These are phyloP conservation scores for Falco biarmicus DNA, from an alignment of 2,797 vertebrate genomes.

Conservation along the genomic window DNA sequence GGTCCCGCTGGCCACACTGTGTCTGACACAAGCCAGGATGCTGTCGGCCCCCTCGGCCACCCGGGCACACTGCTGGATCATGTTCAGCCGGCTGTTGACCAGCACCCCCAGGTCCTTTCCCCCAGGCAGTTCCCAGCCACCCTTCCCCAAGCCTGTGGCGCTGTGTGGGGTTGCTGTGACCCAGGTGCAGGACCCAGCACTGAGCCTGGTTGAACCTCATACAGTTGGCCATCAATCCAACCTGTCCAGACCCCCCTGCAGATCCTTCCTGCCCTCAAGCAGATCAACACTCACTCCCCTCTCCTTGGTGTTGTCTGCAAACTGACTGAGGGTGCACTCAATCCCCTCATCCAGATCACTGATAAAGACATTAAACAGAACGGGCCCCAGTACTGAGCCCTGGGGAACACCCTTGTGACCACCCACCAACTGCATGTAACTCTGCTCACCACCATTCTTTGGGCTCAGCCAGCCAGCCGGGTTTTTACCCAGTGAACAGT, in stretches of 20 bases:
- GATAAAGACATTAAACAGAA: background rate
- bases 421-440: accelerated
- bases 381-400: background rate
- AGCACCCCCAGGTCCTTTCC: no score
- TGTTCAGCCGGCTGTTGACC: no score
- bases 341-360: background rate
- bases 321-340: background rate
- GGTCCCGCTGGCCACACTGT: no score
- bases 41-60: no score
- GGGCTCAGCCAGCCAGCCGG: no score
- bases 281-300: background rate
- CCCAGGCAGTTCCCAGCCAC: no score
- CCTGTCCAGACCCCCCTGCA: background rate
- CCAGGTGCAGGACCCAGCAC: no score
- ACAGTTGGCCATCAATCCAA: background rate
- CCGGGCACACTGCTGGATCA: no score
- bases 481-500: background rate
- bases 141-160: no score
- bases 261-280: background rate
- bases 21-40: no score
- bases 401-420: background rate
- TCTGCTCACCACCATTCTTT: background rate
- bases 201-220: background rate
- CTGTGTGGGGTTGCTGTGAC: no score
- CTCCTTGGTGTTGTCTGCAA: background rate